Base-by-base conservation (phyloP, 1,140 invertebrate genomes). In the Drosophila santomea region DNA sequence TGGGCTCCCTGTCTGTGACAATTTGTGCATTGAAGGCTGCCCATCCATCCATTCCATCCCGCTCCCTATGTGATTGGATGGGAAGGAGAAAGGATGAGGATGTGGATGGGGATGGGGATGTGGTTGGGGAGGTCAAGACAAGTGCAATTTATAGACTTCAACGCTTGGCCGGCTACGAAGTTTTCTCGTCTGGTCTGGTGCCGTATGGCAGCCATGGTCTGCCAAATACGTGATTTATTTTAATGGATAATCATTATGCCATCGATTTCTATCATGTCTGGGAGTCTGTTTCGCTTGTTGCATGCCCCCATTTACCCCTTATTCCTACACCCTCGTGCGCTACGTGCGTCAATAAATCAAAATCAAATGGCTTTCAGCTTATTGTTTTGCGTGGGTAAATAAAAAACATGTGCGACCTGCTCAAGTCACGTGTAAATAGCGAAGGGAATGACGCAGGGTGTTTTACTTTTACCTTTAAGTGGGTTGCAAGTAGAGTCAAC, bases 211-310 rank as follows among this genome's bases (percentile, higher is more conserved):
- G 68, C 58, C 78, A 56, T 52, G 51, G 75, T 66, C 71, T 86
- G 83, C 80, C 84, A 80, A 80, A 89, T 90, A 90, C 84, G 84
- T 89, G 84, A 89, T 89, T 90, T 89, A 89, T 89, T 89, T 89
- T 89, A 89, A 89, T 89, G 90, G 84, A 89, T 89, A 89, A 89
- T 89, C 84, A 88, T 88, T 88, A 88, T 71, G 80, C 84, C 80
- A 89, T 90, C 85, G 80, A 89, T 89, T 89, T 80, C 52, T 78
- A 72, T 88, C 74, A 61, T 68, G 79, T 78, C 63, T 73, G 63
- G 63, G 43, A 61, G 54, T 63, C 63, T 66, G 80, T 64, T 64
- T 68, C 63, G 83, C 82, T 88, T 86, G 82, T 86, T 86, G 82
- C 82, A 86, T 85, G 81, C 61, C 47, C 45, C 62, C 39, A 52